A percentile compares a stretch with the other conserved stretches of the same genome.
phyloP scores from a whole-genome alignment of 2,888 invertebrate species.

The Encarsia formosa region DNA sequence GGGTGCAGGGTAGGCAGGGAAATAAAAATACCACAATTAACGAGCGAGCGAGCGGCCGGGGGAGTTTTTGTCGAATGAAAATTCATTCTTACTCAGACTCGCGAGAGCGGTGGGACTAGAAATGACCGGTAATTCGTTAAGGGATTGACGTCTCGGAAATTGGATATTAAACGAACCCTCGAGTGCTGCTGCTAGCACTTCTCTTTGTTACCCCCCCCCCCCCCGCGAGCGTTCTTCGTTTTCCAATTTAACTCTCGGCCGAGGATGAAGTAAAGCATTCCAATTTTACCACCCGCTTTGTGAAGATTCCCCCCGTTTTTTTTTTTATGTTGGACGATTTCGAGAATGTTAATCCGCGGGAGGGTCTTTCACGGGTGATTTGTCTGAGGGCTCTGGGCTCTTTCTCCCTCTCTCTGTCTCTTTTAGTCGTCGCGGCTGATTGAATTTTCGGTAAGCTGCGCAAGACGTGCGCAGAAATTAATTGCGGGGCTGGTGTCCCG shows the following conservation, averaged over 20 bases:
- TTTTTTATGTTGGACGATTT: constrained; percentile 24
- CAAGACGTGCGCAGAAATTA: no score
- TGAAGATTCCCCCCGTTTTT: no score
- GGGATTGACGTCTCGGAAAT: constrained; percentile 46
- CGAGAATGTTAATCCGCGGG: constrained; percentile 28
- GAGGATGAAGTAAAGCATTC: constrained; percentile 24
- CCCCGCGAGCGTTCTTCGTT: constrained; percentile 21
- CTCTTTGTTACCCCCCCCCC: constrained; percentile 22
- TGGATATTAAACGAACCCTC: constrained; percentile 44
- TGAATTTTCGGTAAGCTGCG: no score
- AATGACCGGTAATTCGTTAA: constrained; percentile 44
- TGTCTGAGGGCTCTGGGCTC: no score
- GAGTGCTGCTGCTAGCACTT: constrained; percentile 20
- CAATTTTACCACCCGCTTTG: no score
- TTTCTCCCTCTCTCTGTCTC: no score
- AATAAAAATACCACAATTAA: not conserved
- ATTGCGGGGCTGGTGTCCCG: no score
- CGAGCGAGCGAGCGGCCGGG: not conserved
- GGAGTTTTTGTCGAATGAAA: constrained; percentile 6
- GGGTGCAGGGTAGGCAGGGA: not conserved
- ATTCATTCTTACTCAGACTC: constrained; percentile 26
- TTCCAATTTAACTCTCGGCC: constrained; percentile 22
- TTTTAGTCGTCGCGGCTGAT: no score
- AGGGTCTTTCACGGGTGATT: no score
- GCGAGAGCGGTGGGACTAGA: constrained; percentile 30